phyloP scores from a whole-genome alignment of 2,113 vertebrate genomes.

The Neotragus moschatus region DNA sequence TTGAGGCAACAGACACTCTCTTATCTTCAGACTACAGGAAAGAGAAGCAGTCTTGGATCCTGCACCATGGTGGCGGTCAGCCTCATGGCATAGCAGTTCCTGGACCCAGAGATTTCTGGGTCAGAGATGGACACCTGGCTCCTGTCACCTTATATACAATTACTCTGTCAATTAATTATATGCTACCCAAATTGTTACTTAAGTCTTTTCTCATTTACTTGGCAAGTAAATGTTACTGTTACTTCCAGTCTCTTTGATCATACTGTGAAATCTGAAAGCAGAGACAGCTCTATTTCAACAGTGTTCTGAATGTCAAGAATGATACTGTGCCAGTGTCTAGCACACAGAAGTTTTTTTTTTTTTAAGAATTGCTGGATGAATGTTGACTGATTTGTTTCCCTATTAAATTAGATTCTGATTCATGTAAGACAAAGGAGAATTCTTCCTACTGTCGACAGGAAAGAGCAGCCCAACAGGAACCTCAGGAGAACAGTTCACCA shows the following conservation, averaged over 20 bases:
- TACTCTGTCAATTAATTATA: neutral
- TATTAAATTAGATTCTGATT: constrained; percentile 13
- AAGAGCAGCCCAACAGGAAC: constrained; percentile 26
- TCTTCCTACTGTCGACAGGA: neutral
- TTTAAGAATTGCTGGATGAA: neutral
- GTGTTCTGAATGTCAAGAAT: neutral
- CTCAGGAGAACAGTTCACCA: neutral
- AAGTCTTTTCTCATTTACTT: neutral
- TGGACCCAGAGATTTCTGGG: neutral
- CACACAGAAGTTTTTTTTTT: neutral
- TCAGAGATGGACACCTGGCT: neutral
- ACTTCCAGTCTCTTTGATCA: neutral
- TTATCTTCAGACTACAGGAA: neutral
- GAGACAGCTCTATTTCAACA: neutral
- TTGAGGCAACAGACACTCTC: neutral
- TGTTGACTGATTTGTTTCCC: neutral
- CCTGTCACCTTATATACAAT: neutral
- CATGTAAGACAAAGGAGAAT: neutral
- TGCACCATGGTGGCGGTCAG: neutral
- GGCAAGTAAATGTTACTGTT: neutral
- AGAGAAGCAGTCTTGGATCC: neutral
- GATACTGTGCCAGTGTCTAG: neutral
- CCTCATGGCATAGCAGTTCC: neutral
- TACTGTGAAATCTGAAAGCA: neutral
- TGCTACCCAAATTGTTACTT: neutral